These are phyloP conservation scores for Gulo gulo DNA, from an alignment of 2,113 vertebrate genomes.

Conservation along the genomic window DNA sequence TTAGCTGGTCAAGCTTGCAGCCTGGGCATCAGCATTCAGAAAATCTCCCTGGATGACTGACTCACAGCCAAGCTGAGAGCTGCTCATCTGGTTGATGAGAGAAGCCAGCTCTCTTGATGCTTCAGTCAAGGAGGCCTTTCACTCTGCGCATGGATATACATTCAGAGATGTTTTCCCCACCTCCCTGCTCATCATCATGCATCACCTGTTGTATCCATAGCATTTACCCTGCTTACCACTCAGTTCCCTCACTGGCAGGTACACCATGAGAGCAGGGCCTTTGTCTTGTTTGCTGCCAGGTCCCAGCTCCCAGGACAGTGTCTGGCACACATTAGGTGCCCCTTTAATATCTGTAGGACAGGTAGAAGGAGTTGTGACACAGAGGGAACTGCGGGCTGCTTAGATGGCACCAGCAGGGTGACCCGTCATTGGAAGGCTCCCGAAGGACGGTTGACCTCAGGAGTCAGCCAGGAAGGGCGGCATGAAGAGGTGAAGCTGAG, in stretches of 20 bases:
- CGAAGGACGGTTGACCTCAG: not conserved
- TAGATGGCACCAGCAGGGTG: not conserved
- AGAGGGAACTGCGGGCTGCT: not conserved
- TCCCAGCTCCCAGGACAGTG: not conserved
- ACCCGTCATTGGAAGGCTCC: not conserved
- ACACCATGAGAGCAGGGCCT: not conserved
- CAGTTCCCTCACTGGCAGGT: not conserved
- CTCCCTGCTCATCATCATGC: not conserved
- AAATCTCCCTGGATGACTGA: not conserved
- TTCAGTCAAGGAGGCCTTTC: not conserved
- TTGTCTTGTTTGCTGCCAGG: not conserved
- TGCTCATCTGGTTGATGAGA: not conserved
- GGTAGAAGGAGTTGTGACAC: not conserved
- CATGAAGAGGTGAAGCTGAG: not conserved
- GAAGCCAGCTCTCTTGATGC: not conserved
- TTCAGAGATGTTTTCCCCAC: not conserved
- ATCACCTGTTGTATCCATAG: not conserved
- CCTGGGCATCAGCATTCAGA: not conserved
- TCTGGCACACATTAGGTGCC: not conserved
- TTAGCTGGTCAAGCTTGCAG: not conserved
- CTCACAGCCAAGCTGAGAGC: not conserved
- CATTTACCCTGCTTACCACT: not conserved
- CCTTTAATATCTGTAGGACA: not conserved
- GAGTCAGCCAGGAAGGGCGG: not conserved
- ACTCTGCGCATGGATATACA: fast-evolving